These are phyloP conservation scores for Cerceris rybyensis DNA, from an alignment of 2,888 invertebrate genomes.

Conservation along the genomic window DNA sequence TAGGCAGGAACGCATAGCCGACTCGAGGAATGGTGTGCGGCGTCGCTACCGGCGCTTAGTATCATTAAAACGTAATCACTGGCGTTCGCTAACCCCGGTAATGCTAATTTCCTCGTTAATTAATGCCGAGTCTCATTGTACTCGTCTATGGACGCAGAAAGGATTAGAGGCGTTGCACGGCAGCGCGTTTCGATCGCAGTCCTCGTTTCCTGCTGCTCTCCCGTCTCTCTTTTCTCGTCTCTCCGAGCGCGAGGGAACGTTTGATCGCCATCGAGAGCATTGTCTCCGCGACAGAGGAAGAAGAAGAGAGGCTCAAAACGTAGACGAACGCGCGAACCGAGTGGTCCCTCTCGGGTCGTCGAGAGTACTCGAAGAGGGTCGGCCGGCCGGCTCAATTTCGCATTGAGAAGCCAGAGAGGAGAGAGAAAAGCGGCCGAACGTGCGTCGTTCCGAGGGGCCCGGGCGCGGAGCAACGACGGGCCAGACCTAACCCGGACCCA, in stretches of 20 bases:
- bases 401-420: no score
- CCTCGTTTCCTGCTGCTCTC: slow-evolving; percentile 52
- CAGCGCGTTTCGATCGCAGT: slow-evolving; percentile 42
- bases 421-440: no score
- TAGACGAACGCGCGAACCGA: not conserved
- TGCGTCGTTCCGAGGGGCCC: no score
- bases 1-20: slow-evolving; percentile 41
- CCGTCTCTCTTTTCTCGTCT: slow-evolving; percentile 28
- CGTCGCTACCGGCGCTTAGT: slow-evolving; percentile 59
- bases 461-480: no score
- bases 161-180: slow-evolving; percentile 45
- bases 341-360: not conserved
- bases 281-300: no score
- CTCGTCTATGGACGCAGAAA: slow-evolving; percentile 63
- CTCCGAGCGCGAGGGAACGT: not conserved
- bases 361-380: slow-evolving; percentile 51
- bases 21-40: slow-evolving; percentile 5
- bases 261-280: not conserved
- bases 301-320: no score
- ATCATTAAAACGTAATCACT: slow-evolving; percentile 80
- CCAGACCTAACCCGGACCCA: slow-evolving; percentile 35
- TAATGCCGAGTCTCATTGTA: slow-evolving; percentile 79
- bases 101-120: slow-evolving; percentile 80
- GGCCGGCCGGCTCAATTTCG: no score
- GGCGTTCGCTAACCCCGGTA: slow-evolving; percentile 72